Conservation (phyloP, 53 echinoderm and acorn worm genomes). For the Echinometra lucunter region DNA sequence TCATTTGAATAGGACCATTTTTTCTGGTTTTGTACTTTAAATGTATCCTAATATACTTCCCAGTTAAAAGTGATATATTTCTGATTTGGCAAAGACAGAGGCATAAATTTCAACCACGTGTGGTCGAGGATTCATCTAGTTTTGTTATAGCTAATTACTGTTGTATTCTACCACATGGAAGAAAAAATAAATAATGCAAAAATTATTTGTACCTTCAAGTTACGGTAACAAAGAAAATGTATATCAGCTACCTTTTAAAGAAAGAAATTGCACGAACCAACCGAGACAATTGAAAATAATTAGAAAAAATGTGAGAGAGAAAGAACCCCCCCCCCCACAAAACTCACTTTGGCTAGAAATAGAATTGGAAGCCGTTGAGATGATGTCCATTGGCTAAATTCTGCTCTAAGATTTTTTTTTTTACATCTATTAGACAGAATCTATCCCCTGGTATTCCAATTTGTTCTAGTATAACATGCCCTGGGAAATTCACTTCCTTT, state of each 20-base stretch:
- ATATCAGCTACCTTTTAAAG: not conserved
- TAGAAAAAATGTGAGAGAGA: not conserved
- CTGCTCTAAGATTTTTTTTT: not conserved
- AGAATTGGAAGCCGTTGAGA: conserved; percentile 4
- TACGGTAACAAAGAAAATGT: not conserved
- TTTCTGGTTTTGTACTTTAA: no score
- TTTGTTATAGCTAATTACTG: no score
- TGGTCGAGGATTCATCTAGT: no score
- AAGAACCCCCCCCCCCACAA: no score
- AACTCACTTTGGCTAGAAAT: not conserved
- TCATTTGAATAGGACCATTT: no score
- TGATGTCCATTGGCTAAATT: not conserved
- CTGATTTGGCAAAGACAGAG: no score
- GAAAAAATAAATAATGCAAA: no score
- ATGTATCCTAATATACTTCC: no score
- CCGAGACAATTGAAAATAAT: not conserved
- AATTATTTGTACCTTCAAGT: no score
- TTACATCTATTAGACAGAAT: conserved; percentile 11
- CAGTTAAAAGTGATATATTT: no score
- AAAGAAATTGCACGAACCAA: not conserved
- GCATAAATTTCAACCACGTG: no score
- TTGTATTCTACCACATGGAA: no score
- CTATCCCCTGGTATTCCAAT: not conserved
- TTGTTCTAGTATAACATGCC: conserved; percentile 39
- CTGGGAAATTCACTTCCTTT: conserved; percentile 36